These are phyloP conservation scores for Pteromalus puparum DNA, from an alignment of 1,140 invertebrate genomes.

Conservation along the genomic window DNA sequence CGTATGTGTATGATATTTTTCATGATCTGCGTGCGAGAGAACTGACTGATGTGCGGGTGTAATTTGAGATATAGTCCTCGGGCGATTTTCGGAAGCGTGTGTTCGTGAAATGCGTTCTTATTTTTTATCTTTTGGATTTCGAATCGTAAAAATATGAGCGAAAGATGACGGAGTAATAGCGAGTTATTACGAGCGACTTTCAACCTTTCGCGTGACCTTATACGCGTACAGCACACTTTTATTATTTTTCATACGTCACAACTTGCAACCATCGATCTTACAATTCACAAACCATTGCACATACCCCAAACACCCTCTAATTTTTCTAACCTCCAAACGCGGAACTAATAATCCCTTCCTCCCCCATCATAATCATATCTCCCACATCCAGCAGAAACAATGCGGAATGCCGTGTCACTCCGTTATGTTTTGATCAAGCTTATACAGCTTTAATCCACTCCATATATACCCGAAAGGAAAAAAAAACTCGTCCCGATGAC, in stretches of 20 bases:
- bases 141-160: background rate
- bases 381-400: slow-evolving; percentile 11
- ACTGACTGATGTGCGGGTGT: slow-evolving; percentile 19
- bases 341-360: background rate
- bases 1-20: background rate
- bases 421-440: slow-evolving; percentile 43
- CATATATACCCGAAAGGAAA: background rate
- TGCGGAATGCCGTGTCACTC: slow-evolving; percentile 44
- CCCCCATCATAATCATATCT: background rate
- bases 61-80: background rate
- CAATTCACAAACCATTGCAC: too few relatives aligned
- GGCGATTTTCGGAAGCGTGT: background rate
- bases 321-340: background rate
- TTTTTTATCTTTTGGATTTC: background rate
- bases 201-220: too few relatives aligned
- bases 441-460: background rate
- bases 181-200: background rate
- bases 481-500: slow-evolving; percentile 51
- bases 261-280: too few relatives aligned
- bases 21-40: background rate
- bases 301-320: too few relatives aligned
- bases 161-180: background rate
- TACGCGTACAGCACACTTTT: too few relatives aligned
- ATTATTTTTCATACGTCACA: too few relatives aligned
- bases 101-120: background rate